These are phyloP conservation scores for Homalodisca vitripennis DNA, from an alignment of 1,140 invertebrate genomes.

Conservation along the genomic window DNA sequence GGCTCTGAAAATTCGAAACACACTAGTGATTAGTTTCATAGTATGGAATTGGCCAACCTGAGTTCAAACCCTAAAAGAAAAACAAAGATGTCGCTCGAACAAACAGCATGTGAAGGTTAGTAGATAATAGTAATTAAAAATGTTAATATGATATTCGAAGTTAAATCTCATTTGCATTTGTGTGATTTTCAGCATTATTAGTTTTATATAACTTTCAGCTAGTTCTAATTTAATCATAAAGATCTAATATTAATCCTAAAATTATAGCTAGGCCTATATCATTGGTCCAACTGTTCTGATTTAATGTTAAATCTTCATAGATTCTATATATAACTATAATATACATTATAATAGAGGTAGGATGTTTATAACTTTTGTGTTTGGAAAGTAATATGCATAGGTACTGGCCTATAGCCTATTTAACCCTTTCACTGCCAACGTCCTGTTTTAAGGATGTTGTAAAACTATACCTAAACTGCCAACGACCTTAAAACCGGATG, in stretches of 20 bases:
- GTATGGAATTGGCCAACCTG: constrained; percentile 9
- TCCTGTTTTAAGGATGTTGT: too few relatives aligned
- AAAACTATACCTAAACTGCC: too few relatives aligned
- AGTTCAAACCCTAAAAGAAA: constrained; percentile 27
- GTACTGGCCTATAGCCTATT: too few relatives aligned
- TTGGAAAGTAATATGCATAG: too few relatives aligned
- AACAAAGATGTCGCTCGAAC: constrained; percentile 65
- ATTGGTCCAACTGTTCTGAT: not conserved
- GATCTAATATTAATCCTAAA: not conserved
- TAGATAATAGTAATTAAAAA: constrained; percentile 30
- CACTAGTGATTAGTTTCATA: not conserved
- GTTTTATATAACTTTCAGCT: not conserved
- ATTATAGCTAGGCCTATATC: not conserved
- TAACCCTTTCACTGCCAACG: too few relatives aligned
- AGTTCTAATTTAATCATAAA: not conserved
- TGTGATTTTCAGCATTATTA: constrained; percentile 4
- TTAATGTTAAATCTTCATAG: too few relatives aligned
- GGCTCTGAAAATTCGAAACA: too few relatives aligned
- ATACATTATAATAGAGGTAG: too few relatives aligned
- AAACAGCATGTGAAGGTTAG: constrained; percentile 73
- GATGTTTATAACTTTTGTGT: too few relatives aligned
- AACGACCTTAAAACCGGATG: too few relatives aligned
- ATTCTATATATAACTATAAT: too few relatives aligned
- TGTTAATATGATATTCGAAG: constrained; percentile 16
- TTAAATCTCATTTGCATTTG: not conserved